Conservation (phyloP, 2,797 vertebrate species). For the Syngnathus acus region DNA sequence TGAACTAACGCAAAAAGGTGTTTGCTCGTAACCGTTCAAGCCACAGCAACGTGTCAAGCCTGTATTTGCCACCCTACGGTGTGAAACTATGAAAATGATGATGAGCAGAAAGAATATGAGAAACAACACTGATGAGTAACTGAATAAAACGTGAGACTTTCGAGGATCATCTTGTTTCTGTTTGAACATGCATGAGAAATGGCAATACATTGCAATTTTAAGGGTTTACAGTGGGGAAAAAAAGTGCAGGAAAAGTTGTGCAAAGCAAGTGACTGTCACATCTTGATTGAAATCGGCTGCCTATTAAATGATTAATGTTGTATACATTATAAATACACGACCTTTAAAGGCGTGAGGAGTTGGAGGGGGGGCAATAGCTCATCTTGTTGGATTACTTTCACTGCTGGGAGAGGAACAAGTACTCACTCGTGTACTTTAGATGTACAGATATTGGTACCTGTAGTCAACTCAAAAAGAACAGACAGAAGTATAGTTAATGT, state of each 20-base stretch:
- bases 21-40: conserved; percentile 30
- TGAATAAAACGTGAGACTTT: conserved; percentile 48
- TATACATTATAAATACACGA: conserved; percentile 3
- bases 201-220: no score
- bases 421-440: not conserved
- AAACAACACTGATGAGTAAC: conserved; percentile 28
- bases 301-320: not conserved
- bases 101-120: conserved; percentile 28
- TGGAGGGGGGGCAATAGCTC: not conserved
- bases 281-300: not conserved
- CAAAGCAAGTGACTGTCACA: not conserved
- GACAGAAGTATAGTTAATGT: no score
- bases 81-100: conserved; percentile 22
- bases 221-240: no score
- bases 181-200: not conserved
- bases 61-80: conserved; percentile 45
- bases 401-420: not conserved
- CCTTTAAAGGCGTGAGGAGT: conserved; percentile 5
- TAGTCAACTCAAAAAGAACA: no score
- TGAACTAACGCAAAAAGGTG: conserved; percentile 30
- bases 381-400: not conserved
- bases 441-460: no score
- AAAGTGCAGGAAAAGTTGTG: not conserved
- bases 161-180: conserved; percentile 7
- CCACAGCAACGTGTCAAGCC: conserved; percentile 13